A percentile compares a stretch with the other conserved stretches of the same genome.
Conservation (phyloP, 2,797 vertebrate genomes). For the Anabacerthia variegaticeps region DNA sequence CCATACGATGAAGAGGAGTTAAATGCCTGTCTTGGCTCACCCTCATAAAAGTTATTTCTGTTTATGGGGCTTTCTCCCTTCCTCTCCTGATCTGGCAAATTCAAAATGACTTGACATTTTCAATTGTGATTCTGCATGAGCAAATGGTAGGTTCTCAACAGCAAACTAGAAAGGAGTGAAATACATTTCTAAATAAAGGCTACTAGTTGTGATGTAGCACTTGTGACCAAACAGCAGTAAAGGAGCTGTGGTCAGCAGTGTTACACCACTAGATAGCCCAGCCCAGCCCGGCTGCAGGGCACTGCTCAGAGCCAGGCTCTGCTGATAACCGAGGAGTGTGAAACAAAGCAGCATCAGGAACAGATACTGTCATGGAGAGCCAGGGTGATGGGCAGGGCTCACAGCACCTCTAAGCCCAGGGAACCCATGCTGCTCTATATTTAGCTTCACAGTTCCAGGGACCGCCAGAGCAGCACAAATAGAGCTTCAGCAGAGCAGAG, state of each 20-base stretch:
- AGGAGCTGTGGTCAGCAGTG: not conserved
- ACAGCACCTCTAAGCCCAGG: too few relatives aligned
- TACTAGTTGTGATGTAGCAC: not conserved
- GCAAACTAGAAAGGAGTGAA: not conserved
- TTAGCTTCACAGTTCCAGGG: not conserved
- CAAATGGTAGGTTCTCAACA: not conserved
- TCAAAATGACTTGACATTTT: conserved; percentile 39
- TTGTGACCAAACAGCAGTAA: not conserved
- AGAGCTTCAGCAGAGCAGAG: not conserved
- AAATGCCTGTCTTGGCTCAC: conserved; percentile 47
- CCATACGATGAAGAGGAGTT: conserved; percentile 60
- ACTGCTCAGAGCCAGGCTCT: not conserved
- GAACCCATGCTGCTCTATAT: rapidly evolving
- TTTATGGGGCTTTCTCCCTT: conserved; percentile 33
- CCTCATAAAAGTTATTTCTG: conserved; percentile 41
- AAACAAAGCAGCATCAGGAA: not conserved
- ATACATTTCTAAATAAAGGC: not conserved
- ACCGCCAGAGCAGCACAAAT: not conserved
- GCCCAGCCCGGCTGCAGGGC: not conserved
- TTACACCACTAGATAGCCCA: not conserved
- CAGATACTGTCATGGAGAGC: rapidly evolving
- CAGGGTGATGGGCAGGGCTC: rapidly evolving
- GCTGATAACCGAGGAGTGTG: rapidly evolving
- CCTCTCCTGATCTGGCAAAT: conserved; percentile 10
- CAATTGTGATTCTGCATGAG: not conserved